Conservation (phyloP, 2,797 vertebrate species). For the Trichosurus vulpecula region DNA sequence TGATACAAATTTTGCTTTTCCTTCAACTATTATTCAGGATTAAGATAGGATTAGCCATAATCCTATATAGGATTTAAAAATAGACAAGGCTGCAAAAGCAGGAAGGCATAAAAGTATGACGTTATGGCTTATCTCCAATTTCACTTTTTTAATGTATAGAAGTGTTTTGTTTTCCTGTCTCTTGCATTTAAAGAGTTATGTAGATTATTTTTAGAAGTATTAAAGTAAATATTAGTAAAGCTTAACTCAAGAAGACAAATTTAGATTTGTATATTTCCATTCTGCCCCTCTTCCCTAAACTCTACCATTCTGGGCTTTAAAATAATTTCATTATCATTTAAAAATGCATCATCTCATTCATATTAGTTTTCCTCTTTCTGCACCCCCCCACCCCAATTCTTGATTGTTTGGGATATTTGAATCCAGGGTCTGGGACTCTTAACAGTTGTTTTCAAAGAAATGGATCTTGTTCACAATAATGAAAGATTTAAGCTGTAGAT, state of each 20-base stretch:
- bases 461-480: slow-evolving; percentile 23
- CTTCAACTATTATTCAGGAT: slow-evolving; percentile 20
- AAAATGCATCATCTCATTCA: neutral
- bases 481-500: slow-evolving; percentile 62
- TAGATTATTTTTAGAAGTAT: neutral
- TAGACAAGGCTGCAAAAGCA: neutral
- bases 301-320: neutral
- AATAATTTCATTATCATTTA: slow-evolving; percentile 24
- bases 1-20: slow-evolving; percentile 36
- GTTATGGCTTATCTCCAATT: neutral
- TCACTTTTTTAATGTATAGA: neutral
- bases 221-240: slow-evolving; percentile 8
- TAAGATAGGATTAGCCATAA: slow-evolving; percentile 25
- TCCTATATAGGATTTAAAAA: neutral
- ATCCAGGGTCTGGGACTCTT: neutral
- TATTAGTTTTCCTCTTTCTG: slow-evolving; percentile 3
- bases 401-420: slow-evolving; percentile 11
- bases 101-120: neutral
- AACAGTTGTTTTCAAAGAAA: neutral
- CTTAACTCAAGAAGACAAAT: neutral
- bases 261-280: neutral
- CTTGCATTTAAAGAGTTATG: neutral
- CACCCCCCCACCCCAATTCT: neutral
- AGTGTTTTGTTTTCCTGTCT: neutral
- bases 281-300: neutral